Evolutionary conservation across 1,140 invertebrate species (phyloP).

Genomic region (Lepidurus packardi): DNA sequence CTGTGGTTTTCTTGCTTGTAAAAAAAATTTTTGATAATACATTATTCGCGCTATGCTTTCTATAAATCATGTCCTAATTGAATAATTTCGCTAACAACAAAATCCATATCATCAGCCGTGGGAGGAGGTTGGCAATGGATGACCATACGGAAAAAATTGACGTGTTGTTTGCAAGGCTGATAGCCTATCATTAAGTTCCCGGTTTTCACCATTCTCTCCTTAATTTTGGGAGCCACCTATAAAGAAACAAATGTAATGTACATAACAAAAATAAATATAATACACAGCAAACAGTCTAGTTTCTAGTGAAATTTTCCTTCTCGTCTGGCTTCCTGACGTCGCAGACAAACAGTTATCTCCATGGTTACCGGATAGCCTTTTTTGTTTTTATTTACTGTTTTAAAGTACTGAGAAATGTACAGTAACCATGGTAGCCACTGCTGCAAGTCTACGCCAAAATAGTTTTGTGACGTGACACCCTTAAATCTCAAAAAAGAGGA

Average conservation of each 20-base stretch:
- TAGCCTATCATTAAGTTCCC: constrained; percentile 78
- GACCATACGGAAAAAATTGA: constrained; percentile 85
- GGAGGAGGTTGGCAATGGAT: constrained; percentile 68
- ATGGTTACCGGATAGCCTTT: no score
- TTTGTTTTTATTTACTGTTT: no score
- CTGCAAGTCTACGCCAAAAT: neutral
- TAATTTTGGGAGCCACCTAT: constrained; percentile 75
- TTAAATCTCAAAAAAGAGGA: no score
- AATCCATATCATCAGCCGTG: constrained; percentile 55
- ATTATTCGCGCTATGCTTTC: neutral
- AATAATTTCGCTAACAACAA: constrained; percentile 56
- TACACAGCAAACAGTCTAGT: neutral
- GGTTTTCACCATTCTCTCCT: constrained; percentile 69
- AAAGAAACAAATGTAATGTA: neutral
- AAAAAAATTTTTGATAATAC: neutral
- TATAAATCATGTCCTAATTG: constrained; percentile 50
- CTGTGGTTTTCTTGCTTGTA: neutral
- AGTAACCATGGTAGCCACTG: neutral
- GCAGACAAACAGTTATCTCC: no score
- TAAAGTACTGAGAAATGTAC: no score
- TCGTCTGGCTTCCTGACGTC: no score
- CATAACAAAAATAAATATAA: no score
- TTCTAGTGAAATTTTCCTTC: neutral
- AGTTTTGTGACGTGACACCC: no score
- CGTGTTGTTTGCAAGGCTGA: constrained; percentile 55